A percentile compares a stretch with the other conserved stretches of the same genome.
phyloP scores from a whole-genome alignment of 2,113 vertebrate genomes.

The Crotophaga sulcirostris region DNA sequence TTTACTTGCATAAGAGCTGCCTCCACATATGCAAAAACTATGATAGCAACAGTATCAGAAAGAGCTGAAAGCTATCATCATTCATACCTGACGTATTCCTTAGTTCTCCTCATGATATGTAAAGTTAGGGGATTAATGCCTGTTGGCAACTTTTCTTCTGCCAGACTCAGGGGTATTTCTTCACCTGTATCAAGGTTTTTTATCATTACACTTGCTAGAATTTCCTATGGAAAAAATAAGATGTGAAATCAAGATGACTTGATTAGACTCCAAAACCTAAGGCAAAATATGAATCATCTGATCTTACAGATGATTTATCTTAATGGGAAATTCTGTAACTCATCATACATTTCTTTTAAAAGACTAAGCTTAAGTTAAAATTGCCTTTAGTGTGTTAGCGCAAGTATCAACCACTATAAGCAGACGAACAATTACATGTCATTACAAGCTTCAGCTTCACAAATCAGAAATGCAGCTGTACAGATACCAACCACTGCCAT shows the following conservation, averaged over 20 bases:
- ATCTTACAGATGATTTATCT: background rate
- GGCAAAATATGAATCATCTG: background rate
- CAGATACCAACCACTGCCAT: background rate
- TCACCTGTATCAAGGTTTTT: constrained; percentile 99
- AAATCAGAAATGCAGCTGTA: background rate
- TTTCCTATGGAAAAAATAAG: constrained; percentile 83
- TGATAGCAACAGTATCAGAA: background rate
- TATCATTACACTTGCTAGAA: constrained; percentile 98
- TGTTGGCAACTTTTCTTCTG: constrained; percentile 96
- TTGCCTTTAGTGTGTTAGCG: background rate
- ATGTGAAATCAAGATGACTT: background rate
- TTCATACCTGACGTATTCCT: constrained; percentile 95
- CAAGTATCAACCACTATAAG: background rate
- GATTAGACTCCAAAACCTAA: background rate
- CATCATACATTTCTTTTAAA: background rate
- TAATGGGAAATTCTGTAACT: background rate
- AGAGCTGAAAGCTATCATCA: background rate
- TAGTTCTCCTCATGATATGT: constrained; percentile 98
- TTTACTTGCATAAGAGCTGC: background rate
- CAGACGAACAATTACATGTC: background rate
- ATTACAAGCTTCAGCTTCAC: background rate
- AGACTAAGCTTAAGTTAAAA: background rate
- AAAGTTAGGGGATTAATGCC: constrained; percentile 97
- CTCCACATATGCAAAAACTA: background rate
- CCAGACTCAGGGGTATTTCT: constrained; percentile 96